These are phyloP conservation scores for Cyclina sinensis DNA, from an alignment of 1,140 invertebrate species.

Conservation along the genomic window DNA sequence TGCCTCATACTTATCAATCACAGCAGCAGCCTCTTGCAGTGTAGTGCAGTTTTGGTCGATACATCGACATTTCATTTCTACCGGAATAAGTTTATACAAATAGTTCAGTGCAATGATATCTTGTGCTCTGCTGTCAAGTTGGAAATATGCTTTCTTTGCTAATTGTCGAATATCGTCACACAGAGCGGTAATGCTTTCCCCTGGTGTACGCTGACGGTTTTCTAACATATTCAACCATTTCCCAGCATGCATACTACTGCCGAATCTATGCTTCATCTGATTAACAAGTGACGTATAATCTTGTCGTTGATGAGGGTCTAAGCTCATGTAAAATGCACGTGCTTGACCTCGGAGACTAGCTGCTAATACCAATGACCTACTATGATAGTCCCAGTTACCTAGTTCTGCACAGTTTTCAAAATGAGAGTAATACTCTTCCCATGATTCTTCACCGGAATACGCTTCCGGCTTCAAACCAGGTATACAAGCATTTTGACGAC, in stretches of 20 bases:
- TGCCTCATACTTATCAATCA: conserved; percentile 53
- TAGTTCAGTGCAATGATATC: background rate
- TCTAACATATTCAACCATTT: conserved; percentile 37
- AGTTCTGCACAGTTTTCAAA: conserved; percentile 61
- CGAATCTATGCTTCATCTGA: conserved; percentile 34
- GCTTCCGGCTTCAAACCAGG: conserved; percentile 57
- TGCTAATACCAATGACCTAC: background rate
- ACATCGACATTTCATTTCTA: conserved; percentile 44
- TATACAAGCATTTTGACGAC: background rate
- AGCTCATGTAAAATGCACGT: background rate
- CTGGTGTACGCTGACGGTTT: background rate
- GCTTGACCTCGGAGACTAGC: background rate
- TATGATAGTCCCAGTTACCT: conserved; percentile 22
- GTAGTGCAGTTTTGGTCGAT: conserved; percentile 19
- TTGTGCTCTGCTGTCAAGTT: conserved; percentile 35
- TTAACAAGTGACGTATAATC: background rate
- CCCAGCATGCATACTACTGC: background rate
- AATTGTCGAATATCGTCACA: conserved; percentile 40
- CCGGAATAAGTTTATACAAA: no score
- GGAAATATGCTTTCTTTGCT: conserved; percentile 29
- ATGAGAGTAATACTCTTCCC: conserved; percentile 47
- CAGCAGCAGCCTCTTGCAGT: no score
- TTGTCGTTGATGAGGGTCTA: background rate
- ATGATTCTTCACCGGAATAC: conserved; percentile 46
- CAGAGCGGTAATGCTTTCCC: background rate